A percentile compares a stretch with the other conserved stretches of the same genome.
These are phyloP conservation scores for Saturnia japonica DNA, from an alignment of 2,888 invertebrate genomes.

Conservation along the genomic window DNA sequence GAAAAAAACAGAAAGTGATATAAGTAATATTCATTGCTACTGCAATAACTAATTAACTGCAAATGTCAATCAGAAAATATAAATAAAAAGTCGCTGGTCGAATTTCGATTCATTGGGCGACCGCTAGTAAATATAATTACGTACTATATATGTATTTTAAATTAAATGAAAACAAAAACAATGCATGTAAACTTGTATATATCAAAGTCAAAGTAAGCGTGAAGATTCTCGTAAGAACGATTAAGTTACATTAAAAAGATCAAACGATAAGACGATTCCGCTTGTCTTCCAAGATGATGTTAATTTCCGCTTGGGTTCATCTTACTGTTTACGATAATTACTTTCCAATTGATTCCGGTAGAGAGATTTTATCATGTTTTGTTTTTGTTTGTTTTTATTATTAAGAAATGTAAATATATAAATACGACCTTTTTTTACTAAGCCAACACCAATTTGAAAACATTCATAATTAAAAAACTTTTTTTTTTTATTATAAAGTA, in stretches of 20 bases:
- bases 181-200: background rate
- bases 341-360: background rate
- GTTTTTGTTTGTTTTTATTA: background rate
- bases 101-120: too few relatives aligned
- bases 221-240: constrained; percentile 1
- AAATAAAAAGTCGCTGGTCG: too few relatives aligned
- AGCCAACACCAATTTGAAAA: too few relatives aligned
- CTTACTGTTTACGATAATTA: constrained; percentile 9
- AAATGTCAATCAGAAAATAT: too few relatives aligned
- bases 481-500: too few relatives aligned
- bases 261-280: constrained; percentile 5
- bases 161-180: background rate
- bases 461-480: too few relatives aligned
- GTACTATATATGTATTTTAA: too few relatives aligned
- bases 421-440: too few relatives aligned
- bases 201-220: background rate
- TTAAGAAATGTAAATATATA: background rate
- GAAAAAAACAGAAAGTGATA: too few relatives aligned
- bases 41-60: too few relatives aligned
- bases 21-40: too few relatives aligned
- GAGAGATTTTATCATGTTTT: background rate
- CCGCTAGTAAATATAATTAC: too few relatives aligned
- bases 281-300: constrained; percentile 4
- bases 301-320: constrained; percentile 7
- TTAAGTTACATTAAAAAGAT: constrained; percentile 8